These are phyloP conservation scores for Corythucha ciliata DNA, from an alignment of 2,888 invertebrate genomes.

Conservation along the genomic window DNA sequence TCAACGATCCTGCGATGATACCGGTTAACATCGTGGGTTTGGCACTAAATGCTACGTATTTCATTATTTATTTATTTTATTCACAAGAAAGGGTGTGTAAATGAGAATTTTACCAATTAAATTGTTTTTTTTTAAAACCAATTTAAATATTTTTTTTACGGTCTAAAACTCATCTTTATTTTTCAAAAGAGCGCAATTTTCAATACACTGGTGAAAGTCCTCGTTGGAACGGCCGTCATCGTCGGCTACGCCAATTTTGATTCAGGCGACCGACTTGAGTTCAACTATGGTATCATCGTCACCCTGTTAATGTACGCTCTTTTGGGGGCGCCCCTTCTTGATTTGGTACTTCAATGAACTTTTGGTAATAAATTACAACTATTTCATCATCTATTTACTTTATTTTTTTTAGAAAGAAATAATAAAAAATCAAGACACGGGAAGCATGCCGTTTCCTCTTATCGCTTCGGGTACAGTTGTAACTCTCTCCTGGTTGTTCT, in stretches of 20 bases:
- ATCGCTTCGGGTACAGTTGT: constrained; percentile 74
- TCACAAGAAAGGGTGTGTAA: constrained; percentile 44
- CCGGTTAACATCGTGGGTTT: constrained; percentile 68
- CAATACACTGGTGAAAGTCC: constrained; percentile 45
- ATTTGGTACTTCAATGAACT: constrained; percentile 43
- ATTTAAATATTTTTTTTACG: constrained; percentile 3
- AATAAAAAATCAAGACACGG: constrained; percentile 70
- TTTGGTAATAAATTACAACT: constrained; percentile 3
- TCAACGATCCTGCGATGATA: constrained; percentile 66
- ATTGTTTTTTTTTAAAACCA: not conserved
- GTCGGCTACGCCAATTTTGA: constrained; percentile 59
- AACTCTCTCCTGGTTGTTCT: constrained; percentile 66
- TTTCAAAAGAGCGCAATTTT: constrained; percentile 21
- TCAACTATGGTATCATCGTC: constrained; percentile 59
- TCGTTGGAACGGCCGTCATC: constrained; percentile 49
- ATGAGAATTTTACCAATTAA: constrained; percentile 1
- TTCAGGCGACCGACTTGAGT: constrained; percentile 54
- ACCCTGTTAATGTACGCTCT: constrained; percentile 57
- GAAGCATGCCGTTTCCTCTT: constrained; percentile 77
- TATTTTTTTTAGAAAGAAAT: constrained; percentile 56
- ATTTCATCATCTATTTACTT: constrained; percentile 35
- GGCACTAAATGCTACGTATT: constrained; percentile 57
- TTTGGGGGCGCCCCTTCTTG: constrained; percentile 61
- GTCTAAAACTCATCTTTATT: not conserved
- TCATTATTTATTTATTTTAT: constrained; percentile 57